Base-by-base conservation (phyloP, 2,888 invertebrate species). In the Catocala sponsa region DNA sequence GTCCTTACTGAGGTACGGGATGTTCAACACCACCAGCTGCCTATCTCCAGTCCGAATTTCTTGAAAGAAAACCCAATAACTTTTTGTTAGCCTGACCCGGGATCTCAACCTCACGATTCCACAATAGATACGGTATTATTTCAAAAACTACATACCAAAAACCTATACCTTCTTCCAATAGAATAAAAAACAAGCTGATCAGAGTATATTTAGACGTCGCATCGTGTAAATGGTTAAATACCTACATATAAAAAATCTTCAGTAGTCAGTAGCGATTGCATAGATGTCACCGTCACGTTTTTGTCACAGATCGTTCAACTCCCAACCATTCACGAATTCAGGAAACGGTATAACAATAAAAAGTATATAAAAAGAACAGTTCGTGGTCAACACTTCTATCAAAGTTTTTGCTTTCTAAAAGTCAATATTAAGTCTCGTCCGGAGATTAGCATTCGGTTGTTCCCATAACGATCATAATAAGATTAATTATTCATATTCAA, bases 231-330 rank as follows among this genome's bases (percentile, higher is more conserved):
- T 50, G 13, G 9, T 42, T 56, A 63, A 56, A 55, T 50, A 46
- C 25, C 25, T 25, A 25, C 12, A 10, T 52, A 15, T 10, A 67
- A 64, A 44, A 50, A 53, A 44, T 10, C 32, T 43, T n/a, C 38
- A 46, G 38, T 52, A 10, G 11, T 11, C 12, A 50, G 58, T 52
- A 54, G 60, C 48, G 71, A 42, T 54, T 59, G 60, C 50, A 55
- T 48, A 48, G 62, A 62, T 74, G 78, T 68, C 74, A 78, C 60
- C 50, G 66, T 48, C 65, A 55, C 74, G 65, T 81, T 84, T 84
- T 83, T 81, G 65, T 68, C 41, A 44, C 59, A 76, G 85, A 82
- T 78, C 83, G 76, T 80, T 81, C 78, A 87, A 85, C 87, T 86
- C 73, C 54, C 56, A 72, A 68, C 71, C 71, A 78, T 73, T 79